A percentile compares a stretch with the other conserved stretches of the same genome.
phyloP scores from a whole-genome alignment of 2,113 vertebrate genomes.

The Varanus salvator region DNA sequence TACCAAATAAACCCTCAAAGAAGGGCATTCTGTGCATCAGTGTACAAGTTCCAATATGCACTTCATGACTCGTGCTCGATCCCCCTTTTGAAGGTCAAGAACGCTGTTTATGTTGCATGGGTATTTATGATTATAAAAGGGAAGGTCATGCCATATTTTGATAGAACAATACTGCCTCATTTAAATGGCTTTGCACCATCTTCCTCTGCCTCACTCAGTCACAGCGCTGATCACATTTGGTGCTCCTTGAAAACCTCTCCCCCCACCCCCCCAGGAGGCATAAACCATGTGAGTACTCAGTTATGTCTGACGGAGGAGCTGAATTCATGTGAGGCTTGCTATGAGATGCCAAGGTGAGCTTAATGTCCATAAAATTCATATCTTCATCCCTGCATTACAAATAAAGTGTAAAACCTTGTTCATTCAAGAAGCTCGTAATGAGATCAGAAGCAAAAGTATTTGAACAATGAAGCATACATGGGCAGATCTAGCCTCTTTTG shows the following conservation, averaged over 20 bases:
- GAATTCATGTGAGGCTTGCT: slow-evolving; percentile 11
- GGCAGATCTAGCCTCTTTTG: background rate
- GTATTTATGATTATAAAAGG: background rate
- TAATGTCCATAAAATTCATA: background rate
- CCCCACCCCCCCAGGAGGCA: background rate
- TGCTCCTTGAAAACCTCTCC: background rate
- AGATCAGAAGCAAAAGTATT: background rate
- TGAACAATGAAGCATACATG: background rate
- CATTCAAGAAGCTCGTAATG: background rate
- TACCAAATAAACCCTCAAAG: background rate
- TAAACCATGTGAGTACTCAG: background rate
- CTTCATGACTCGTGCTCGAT: background rate
- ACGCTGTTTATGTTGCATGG: background rate
- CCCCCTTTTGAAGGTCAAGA: background rate
- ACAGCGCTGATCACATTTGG: background rate
- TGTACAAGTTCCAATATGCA: background rate
- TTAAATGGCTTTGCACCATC: background rate
- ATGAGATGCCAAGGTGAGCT: background rate
- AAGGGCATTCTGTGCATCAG: background rate
- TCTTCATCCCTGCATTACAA: background rate
- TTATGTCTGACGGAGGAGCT: background rate
- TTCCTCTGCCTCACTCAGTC: background rate
- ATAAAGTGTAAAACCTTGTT: background rate
- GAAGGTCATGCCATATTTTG: slow-evolving; percentile 1
- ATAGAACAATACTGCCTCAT: background rate